Evolutionary conservation across 2,888 invertebrate species (phyloP).

Genomic region (Taphrorychus bicolor): DNA sequence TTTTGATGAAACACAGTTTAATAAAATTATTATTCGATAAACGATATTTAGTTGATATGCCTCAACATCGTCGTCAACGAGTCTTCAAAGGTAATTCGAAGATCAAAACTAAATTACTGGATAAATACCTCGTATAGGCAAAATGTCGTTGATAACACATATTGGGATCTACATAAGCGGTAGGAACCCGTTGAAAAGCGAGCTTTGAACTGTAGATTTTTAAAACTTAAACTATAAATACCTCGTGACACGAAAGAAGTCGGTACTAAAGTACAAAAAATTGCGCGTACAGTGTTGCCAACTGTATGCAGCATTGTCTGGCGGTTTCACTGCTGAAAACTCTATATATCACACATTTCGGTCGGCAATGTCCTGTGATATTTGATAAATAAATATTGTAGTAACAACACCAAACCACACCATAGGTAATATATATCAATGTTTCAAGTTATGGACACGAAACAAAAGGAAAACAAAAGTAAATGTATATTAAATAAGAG

Average conservation of each 20-base stretch:
- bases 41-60: too few relatives aligned
- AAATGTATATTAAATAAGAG: too few relatives aligned
- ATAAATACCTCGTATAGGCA: constrained; percentile 46
- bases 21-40: too few relatives aligned
- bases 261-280: constrained; percentile 45
- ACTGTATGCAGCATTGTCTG: constrained; percentile 44
- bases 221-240: constrained; percentile 46
- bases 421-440: constrained; percentile 18
- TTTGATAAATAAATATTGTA: constrained; percentile 1
- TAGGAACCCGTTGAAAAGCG: constrained; percentile 36
- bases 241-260: constrained; percentile 45
- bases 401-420: constrained; percentile 38
- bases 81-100: constrained; percentile 32
- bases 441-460: too few relatives aligned
- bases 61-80: neutral
- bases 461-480: too few relatives aligned
- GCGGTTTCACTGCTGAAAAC: constrained; percentile 49
- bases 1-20: too few relatives aligned
- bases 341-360: constrained; percentile 48
- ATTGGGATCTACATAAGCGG: constrained; percentile 32
- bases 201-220: constrained; percentile 40
- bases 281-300: constrained; percentile 44
- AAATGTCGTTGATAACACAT: constrained; percentile 31
- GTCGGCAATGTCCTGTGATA: constrained; percentile 31
- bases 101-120: constrained; percentile 36